Evolutionary conservation across 2,113 vertebrate species (phyloP).

Genomic region (Leuciscus idus): DNA sequence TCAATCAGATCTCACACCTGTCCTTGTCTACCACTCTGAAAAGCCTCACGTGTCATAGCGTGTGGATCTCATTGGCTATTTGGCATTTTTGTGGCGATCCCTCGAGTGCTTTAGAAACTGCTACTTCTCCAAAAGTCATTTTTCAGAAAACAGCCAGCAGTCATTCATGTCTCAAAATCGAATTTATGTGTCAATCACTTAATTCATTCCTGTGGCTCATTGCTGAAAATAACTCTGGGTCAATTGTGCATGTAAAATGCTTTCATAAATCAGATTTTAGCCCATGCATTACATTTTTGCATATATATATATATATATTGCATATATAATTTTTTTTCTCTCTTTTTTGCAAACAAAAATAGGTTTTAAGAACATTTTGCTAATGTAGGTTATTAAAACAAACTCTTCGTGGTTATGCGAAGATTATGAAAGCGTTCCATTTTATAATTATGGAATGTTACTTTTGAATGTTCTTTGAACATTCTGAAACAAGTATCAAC

Average conservation of each 20-base stretch:
- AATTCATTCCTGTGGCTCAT: background rate
- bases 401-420: no score
- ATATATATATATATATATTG: no score
- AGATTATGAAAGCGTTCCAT: no score
- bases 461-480: no score
- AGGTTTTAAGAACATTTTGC: no score
- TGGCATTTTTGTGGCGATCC: background rate
- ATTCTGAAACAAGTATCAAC: no score
- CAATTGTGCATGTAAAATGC: background rate
- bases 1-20: constrained; percentile 27
- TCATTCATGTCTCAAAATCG: background rate
- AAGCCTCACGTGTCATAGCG: no score
- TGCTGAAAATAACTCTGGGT: background rate
- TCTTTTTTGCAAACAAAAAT: no score
- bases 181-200: constrained; percentile 1
- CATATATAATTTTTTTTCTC: no score
- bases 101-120: background rate
- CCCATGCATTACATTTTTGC: no score
- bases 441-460: no score
- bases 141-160: background rate
- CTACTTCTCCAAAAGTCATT: background rate
- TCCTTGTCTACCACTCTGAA: background rate
- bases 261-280: background rate
- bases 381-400: no score
- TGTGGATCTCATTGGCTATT: background rate